Base-by-base conservation (phyloP, 2,888 invertebrate species). In the Nomada flava region DNA sequence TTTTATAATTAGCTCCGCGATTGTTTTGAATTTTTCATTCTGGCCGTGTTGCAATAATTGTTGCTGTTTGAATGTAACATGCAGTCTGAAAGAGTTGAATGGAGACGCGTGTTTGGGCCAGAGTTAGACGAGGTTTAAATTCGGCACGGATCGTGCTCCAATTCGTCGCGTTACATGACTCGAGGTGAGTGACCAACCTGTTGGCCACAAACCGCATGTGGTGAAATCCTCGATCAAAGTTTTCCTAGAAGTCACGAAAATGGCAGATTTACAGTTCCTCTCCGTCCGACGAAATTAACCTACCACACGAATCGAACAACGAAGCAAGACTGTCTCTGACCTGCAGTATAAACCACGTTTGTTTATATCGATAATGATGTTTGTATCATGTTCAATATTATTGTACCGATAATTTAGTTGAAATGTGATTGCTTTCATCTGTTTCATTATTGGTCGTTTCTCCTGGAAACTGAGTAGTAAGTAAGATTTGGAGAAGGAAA, bases 161-260 rank as follows among this genome's bases (percentile, higher is more conserved):
- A 83, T 79, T 86, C 65, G 59, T 65, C 62, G 64, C 57, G 55
- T 86, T 64, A 70, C 71, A 78, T 18, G 80, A 76, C 71, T 84
- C 76, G 74, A 81, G 84, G 74, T 76, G 72, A 76, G 62, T 65
- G 75, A 63, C 75, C 85, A 86, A 86, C 86, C 86, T 87, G 86
- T 86, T 86, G 87, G 75, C 75, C 65, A 36, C 64, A 75, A 53
- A 79, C 75, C 76, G 63, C 74, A 75, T 50, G 76, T 65, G 72
- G 82, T 76, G 76, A 82, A 82, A 71, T 52, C 44, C 50, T 76
- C 68, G 64, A 77, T 86, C 74, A 84, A 81, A 78, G 71, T 84
- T 87, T 78, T 71, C 11, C 59, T 42, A 68, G 59, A 62, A 69
- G 70, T 80, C 67, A 50, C 57, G 67, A 72, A 82, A 82, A 73